Percentiles rank a stretch among this genome's conserved stretches.
These are phyloP conservation scores for Temnothorax unifasciatus DNA, from an alignment of 2,888 invertebrate species.

Conservation along the genomic window DNA sequence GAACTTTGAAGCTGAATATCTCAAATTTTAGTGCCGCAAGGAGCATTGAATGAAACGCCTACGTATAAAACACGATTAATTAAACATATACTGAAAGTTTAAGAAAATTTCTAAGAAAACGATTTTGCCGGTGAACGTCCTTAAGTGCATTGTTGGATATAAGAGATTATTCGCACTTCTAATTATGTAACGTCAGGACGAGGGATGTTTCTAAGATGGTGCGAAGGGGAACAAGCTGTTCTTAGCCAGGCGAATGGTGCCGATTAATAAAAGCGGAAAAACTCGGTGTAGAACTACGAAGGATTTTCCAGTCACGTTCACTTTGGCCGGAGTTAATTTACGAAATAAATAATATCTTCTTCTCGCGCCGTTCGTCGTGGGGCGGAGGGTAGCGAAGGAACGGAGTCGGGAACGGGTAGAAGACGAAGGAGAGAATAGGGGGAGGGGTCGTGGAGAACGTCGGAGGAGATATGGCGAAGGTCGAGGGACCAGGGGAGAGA, in stretches of 20 bases:
- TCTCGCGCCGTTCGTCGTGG: constrained; percentile 75
- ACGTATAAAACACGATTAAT: no score
- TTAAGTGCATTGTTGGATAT: not conserved
- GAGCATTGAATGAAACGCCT: no score
- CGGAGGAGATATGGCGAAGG: constrained; percentile 47
- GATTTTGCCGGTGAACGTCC: no score
- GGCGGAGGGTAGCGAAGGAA: constrained; percentile 51
- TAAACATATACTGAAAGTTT: no score
- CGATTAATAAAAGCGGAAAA: constrained; percentile 86
- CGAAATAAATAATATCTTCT: constrained; percentile 86
- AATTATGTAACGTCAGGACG: constrained; percentile 63
- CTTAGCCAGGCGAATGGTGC: constrained; percentile 79
- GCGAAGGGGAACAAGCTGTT: constrained; percentile 64
- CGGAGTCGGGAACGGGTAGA: constrained; percentile 32
- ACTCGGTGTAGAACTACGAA: constrained; percentile 80
- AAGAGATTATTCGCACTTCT: constrained; percentile 40
- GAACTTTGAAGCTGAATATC: no score
- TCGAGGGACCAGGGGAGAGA: constrained; percentile 62
- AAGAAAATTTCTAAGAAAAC: no score
- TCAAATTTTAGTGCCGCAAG: no score
- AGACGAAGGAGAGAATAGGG: constrained; percentile 44
- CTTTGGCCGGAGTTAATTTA: constrained; percentile 85
- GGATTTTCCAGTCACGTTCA: constrained; percentile 86
- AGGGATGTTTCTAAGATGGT: not conserved
- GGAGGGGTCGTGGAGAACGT: constrained; percentile 42